Conservation (phyloP, 2,113 vertebrate genomes). For the Gopherus flavomarginatus region DNA sequence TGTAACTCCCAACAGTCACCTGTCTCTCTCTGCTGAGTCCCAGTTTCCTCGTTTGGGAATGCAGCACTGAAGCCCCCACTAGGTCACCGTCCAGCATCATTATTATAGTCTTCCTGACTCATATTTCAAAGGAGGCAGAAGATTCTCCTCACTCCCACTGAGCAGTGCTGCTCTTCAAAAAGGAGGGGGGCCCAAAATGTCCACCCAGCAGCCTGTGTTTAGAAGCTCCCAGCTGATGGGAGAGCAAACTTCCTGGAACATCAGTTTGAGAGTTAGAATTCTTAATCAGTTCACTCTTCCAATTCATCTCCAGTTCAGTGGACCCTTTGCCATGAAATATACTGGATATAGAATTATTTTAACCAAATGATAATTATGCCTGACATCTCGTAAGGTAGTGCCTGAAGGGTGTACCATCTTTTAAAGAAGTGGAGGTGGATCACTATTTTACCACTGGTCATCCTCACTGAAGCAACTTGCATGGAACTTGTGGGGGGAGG, state of each 20-base stretch:
- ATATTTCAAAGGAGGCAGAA: neutral
- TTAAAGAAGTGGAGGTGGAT: neutral
- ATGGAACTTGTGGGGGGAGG: neutral
- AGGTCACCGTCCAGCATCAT: neutral
- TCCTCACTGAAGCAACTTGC: neutral
- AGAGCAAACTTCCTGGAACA: neutral
- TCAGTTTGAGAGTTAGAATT: neutral
- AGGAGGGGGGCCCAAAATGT: neutral
- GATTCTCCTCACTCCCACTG: neutral
- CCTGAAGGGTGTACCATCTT: neutral
- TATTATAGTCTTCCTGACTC: neutral
- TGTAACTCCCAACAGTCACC: neutral
- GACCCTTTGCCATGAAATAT: neutral
- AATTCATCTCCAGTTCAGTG: neutral
- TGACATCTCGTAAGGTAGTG: neutral
- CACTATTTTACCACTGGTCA: neutral
- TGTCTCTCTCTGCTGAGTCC: neutral
- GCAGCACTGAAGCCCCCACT: neutral
- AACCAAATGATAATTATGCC: neutral
- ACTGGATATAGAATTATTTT: neutral
- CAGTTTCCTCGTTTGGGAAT: neutral
- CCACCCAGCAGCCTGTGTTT: neutral
- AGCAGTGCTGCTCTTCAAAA: accelerated
- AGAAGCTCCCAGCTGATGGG: neutral
- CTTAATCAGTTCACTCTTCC: neutral